Evolutionary conservation across 1,140 invertebrate genomes (phyloP).

Genomic region (Nasonia giraulti): DNA sequence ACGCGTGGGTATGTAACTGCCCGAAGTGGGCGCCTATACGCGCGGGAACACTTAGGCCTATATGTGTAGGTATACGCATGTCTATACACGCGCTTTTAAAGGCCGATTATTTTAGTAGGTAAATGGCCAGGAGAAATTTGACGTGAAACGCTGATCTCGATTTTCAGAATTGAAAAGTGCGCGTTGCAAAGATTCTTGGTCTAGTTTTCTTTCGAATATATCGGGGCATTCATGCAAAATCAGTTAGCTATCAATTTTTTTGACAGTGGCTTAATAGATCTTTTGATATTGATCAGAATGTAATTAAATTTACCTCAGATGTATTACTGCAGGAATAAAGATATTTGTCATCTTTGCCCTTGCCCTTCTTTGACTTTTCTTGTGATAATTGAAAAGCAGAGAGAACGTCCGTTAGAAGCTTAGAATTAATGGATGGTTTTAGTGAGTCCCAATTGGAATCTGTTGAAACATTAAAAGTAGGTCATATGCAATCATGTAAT

Average conservation of each 20-base stretch:
- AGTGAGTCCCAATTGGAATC: slow-evolving; percentile 63
- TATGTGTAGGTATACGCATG: neutral
- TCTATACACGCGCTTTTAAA: neutral
- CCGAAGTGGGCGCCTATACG: neutral
- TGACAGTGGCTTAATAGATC: neutral
- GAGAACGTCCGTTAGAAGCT: slow-evolving; percentile 62
- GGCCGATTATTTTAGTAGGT: neutral
- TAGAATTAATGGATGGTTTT: slow-evolving; percentile 57
- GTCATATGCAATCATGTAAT: neutral
- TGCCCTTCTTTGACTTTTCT: slow-evolving; percentile 67
- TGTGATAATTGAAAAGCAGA: slow-evolving; percentile 61
- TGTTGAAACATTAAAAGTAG: slow-evolving; percentile 53
- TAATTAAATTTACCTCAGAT: slow-evolving; percentile 29
- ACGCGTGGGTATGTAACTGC: neutral
- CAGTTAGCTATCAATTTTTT: neutral
- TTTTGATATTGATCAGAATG: neutral
- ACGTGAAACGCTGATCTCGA: neutral
- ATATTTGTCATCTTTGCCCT: slow-evolving; percentile 65
- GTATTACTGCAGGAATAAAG: slow-evolving; percentile 37
- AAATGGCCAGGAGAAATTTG: neutral
- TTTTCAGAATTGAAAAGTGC: neutral
- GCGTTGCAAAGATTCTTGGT: too few relatives aligned
- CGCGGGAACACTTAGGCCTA: neutral
- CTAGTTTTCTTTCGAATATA: neutral
- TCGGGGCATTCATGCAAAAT: neutral